phyloP scores from a whole-genome alignment of 2,888 invertebrate genomes.

The Sthenelais limicola region DNA sequence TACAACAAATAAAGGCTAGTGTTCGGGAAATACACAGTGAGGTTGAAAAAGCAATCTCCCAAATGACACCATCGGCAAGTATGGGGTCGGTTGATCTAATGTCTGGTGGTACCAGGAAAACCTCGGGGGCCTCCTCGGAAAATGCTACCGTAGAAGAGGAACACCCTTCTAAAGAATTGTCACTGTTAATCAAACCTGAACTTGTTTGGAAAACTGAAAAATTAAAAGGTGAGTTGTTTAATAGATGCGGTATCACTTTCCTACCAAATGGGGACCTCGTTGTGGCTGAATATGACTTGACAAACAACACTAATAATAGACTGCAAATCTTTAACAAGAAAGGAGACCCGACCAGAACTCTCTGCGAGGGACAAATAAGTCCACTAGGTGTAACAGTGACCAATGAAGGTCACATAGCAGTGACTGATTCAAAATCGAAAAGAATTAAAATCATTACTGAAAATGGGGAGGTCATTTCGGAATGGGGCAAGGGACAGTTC shows the following conservation, averaged over 20 bases:
- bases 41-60: background rate
- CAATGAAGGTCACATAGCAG: constrained; percentile 48
- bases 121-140: background rate
- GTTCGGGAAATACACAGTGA: constrained; percentile 34
- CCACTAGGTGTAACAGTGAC: constrained; percentile 51
- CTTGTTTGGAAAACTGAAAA: constrained; percentile 53
- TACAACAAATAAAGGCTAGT: constrained; percentile 42
- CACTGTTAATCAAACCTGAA: constrained; percentile 48
- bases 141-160: background rate
- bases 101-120: background rate
- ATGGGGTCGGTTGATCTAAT: background rate
- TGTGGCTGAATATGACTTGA: constrained; percentile 53
- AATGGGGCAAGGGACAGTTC: constrained; percentile 53
- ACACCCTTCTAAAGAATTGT: background rate
- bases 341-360: constrained; percentile 36
- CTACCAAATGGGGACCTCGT: constrained; percentile 42
- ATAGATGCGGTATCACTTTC: constrained; percentile 51
- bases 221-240: constrained; percentile 48
- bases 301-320: constrained; percentile 50
- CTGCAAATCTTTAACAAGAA: constrained; percentile 42
- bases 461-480: constrained; percentile 46
- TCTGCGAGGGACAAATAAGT: constrained; percentile 47
- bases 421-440: constrained; percentile 51
- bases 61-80: constrained; percentile 7
- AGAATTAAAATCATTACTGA: constrained; percentile 49